These are phyloP conservation scores for Eonycteris spelaea DNA, from an alignment of 2,113 vertebrate species.

Conservation along the genomic window DNA sequence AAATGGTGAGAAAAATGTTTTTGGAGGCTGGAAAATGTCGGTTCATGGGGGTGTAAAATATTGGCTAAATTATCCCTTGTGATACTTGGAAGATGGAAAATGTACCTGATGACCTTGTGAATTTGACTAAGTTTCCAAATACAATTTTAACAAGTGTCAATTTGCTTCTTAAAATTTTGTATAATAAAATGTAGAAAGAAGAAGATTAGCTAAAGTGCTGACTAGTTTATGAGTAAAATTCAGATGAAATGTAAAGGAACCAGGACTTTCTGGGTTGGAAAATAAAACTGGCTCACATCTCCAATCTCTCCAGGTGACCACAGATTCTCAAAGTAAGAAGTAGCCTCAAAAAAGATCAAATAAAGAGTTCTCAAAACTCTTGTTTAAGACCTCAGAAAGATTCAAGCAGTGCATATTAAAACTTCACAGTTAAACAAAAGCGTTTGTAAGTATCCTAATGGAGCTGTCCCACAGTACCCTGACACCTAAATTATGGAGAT, in stretches of 20 bases:
- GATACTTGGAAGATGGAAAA: not conserved
- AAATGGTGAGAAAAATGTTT: not conserved
- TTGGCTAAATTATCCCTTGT: not conserved
- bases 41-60: not conserved
- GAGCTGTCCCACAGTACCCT: not conserved
- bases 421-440: not conserved
- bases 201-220: not conserved
- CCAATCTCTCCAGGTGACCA: not conserved
- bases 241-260: not conserved
- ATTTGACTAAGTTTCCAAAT: not conserved
- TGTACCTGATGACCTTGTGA: not conserved
- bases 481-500: not conserved
- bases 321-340: not conserved
- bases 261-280: not conserved
- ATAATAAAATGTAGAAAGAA: not conserved
- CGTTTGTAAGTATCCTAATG: not conserved
- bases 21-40: not conserved
- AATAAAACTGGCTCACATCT: not conserved
- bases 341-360: not conserved
- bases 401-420: not conserved
- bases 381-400: not conserved
- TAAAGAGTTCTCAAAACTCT: not conserved
- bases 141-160: not conserved
- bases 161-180: not conserved
- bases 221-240: not conserved